phyloP scores from a whole-genome alignment of 2,113 vertebrate genomes.

The Amblyornis subalaris region DNA sequence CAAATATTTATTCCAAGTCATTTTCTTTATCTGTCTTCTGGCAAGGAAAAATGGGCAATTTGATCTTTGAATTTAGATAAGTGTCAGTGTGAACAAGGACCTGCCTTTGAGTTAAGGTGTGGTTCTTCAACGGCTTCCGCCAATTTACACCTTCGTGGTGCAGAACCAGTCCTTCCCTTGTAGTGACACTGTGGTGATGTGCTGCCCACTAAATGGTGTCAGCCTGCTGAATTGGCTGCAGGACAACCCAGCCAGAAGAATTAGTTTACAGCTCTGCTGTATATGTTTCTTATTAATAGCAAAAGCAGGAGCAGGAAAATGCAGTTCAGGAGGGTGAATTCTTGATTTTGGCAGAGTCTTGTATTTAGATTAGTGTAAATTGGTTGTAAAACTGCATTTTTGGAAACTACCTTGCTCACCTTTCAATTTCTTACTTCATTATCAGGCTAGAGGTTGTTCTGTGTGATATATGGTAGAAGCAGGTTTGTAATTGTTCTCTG shows the following conservation, averaged over 20 bases:
- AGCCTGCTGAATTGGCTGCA: background rate
- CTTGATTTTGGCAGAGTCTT: background rate
- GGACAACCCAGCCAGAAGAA: background rate
- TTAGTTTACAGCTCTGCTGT: background rate
- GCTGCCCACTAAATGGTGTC: background rate
- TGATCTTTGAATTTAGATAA: background rate
- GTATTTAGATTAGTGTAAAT: background rate
- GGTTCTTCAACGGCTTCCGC: background rate
- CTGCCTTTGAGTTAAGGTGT: background rate
- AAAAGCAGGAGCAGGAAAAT: background rate
- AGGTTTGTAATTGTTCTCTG: background rate
- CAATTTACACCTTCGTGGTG: background rate
- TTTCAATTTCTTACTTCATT: background rate
- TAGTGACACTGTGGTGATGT: background rate
- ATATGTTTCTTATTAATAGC: background rate
- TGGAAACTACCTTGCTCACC: background rate
- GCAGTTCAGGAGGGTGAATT: background rate
- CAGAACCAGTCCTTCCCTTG: background rate
- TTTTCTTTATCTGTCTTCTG: background rate
- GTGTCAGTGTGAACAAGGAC: background rate
- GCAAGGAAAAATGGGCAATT: background rate
- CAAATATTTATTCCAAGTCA: background rate
- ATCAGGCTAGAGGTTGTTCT: background rate
- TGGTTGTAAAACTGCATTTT: background rate
- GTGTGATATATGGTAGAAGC: background rate